Percentiles rank a stretch among this genome's conserved stretches.
These are phyloP conservation scores for Orycteropus afer DNA, from an alignment of 2,113 vertebrate genomes.

Conservation along the genomic window DNA sequence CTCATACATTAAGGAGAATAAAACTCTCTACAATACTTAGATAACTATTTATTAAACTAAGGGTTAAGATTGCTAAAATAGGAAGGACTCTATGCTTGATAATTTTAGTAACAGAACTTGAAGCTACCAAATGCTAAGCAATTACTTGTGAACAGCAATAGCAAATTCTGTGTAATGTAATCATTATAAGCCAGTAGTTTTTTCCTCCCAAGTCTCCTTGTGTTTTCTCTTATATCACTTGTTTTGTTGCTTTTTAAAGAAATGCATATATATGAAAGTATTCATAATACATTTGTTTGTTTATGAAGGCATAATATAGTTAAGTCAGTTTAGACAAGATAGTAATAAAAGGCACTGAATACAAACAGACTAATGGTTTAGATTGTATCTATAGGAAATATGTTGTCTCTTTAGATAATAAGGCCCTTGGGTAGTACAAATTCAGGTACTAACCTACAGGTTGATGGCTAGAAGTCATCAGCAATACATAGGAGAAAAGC, in stretches of 20 bases:
- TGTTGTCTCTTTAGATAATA: background rate
- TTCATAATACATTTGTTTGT: background rate
- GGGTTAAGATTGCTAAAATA: background rate
- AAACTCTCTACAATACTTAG: background rate
- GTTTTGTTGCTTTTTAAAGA: background rate
- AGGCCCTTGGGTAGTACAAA: no score
- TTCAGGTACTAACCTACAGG: no score
- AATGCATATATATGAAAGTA: background rate
- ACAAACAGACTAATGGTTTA: slow-evolving; percentile 32
- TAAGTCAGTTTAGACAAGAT: background rate
- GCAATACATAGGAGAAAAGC: no score
- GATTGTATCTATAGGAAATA: background rate
- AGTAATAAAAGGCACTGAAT: background rate
- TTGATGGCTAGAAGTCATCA: no score
- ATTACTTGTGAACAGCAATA: slow-evolving; percentile 18
- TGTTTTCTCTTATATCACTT: background rate
- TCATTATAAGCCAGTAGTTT: background rate
- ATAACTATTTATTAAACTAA: background rate
- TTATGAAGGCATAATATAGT: background rate
- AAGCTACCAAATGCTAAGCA: slow-evolving; percentile 11
- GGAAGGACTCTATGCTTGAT: background rate
- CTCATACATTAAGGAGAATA: background rate
- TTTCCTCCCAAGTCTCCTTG: background rate
- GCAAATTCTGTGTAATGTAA: background rate
- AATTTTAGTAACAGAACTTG: background rate